Evolutionary conservation across 1,140 invertebrate genomes (phyloP).

Genomic region (Drosophila navojoa): DNA sequence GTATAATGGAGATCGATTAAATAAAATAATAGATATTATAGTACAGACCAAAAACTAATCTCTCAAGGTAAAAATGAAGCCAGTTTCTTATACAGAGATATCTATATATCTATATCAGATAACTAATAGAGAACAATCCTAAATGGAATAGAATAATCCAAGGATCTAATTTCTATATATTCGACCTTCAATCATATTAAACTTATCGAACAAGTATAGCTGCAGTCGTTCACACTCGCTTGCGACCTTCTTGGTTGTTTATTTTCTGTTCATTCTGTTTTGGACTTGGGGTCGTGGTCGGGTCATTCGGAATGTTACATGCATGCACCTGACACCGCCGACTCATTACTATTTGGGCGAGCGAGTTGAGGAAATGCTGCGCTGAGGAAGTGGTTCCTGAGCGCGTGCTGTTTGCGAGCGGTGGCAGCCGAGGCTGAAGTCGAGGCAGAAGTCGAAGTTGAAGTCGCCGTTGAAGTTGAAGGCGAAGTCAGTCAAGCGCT

Average conservation of each 20-base stretch:
- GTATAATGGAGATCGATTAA: no score
- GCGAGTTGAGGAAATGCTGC: slow-evolving; percentile 72
- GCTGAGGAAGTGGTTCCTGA: slow-evolving; percentile 40
- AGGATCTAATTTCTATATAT: no score
- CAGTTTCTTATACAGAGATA: no score
- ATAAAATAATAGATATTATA: no score
- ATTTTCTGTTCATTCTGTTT: slow-evolving; percentile 7
- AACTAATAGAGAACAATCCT: no score
- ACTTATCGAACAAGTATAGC: not conserved
- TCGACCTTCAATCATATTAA: not conserved
- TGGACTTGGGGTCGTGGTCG: slow-evolving; percentile 57
- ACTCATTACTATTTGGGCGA: slow-evolving; percentile 69
- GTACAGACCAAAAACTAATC: no score
- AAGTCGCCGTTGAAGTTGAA: slow-evolving; percentile 42
- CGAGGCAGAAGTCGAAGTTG: slow-evolving; percentile 24
- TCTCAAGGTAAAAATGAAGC: no score
- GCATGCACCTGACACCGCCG: slow-evolving; percentile 72
- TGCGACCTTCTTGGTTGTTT: not conserved
- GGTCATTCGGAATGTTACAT: slow-evolving; percentile 53
- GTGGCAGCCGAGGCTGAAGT: slow-evolving; percentile 11
- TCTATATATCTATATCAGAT: no score
- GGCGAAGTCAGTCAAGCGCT: slow-evolving; percentile 70
- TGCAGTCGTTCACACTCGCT: not conserved
- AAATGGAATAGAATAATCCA: no score
- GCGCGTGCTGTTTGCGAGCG: slow-evolving; percentile 67